Evolutionary conservation across 2,888 invertebrate species (phyloP), one percentile per base, ranked within the genome.

Genomic region (Calameuta pallipes): DNA sequence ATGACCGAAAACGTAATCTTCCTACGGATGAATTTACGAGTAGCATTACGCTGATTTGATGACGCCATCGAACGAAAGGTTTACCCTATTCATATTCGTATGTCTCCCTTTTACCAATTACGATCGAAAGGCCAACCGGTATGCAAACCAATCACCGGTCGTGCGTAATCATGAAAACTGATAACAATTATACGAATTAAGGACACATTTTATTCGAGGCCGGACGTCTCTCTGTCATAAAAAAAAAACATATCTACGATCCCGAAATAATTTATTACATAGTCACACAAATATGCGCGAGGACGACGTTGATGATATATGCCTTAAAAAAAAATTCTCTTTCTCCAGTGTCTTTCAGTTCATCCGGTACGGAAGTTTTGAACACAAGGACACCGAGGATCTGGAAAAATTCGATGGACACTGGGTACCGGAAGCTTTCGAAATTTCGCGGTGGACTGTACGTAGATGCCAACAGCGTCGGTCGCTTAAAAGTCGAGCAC

Each of bases 401-500:
- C 56, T 56, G 23, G 23, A 23, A 56, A 56, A 56, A 23, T 56
- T 56, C 23, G 6, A 15, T 2, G 56, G 9, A 56, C 56, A 56
- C 41, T 41, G 15, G 41, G 4, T 41, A 41, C 71, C 4, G 31
- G 71, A 31, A 31, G 31, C 33, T 34, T 31, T 70, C 76, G 69
- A 79, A 83, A 83, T 85, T 87, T 87, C 86, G 70, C 68, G 73
- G 74, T 75, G 82, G 85, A 83, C 83, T 85, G 84, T 85, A 84
- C 83, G 76, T 78, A 83, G 84, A 84, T 83, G 75, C 36, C 86
- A 85, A 87, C 87, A 85, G 84, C 86, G 83, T 86, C 84, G 86
- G 88, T 83, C 86, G 87, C 86, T 85, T 86, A 86, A 89, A 89
- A 89, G 87, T 89, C 89, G 88, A 87, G 89, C 89, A 87, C 90